A percentile compares a stretch with the other conserved stretches of the same genome.
Conservation (phyloP, 1,140 invertebrate species). For the Lethocerus indicus region DNA sequence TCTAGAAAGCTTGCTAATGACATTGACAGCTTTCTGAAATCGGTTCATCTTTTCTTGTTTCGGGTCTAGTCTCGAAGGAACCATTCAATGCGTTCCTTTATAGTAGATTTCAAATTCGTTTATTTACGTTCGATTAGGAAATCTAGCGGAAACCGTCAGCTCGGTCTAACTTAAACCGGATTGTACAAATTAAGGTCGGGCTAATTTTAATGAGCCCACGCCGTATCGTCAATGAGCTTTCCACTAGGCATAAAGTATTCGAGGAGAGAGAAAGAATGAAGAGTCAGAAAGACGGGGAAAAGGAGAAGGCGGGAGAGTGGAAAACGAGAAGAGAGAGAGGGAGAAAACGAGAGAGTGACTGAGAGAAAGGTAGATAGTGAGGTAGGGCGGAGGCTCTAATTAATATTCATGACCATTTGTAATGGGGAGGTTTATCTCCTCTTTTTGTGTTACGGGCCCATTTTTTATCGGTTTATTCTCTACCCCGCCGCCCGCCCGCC, state of each 20-base stretch:
- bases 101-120: too few relatives aligned
- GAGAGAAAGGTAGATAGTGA: not conserved
- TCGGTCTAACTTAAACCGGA: too few relatives aligned
- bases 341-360: not conserved
- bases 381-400: not conserved
- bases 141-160: too few relatives aligned
- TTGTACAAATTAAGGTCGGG: too few relatives aligned
- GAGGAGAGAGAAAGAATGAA: not conserved
- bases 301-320: not conserved
- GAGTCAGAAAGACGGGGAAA: not conserved
- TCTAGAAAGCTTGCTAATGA: too few relatives aligned
- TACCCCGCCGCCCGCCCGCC: not conserved
- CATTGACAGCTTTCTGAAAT: too few relatives aligned
- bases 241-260: not conserved
- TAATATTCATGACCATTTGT: slow-evolving; percentile 11
- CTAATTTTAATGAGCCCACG: too few relatives aligned
- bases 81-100: too few relatives aligned
- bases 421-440: slow-evolving; percentile 9
- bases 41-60: too few relatives aligned
- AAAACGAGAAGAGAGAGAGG: not conserved
- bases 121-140: too few relatives aligned
- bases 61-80: too few relatives aligned
- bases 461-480: not conserved
- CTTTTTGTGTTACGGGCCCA: slow-evolving; percentile 3
- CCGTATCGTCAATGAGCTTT: too few relatives aligned